Evolutionary conservation across 2,888 invertebrate genomes (phyloP).

Genomic region (Nomada ruficornis): DNA sequence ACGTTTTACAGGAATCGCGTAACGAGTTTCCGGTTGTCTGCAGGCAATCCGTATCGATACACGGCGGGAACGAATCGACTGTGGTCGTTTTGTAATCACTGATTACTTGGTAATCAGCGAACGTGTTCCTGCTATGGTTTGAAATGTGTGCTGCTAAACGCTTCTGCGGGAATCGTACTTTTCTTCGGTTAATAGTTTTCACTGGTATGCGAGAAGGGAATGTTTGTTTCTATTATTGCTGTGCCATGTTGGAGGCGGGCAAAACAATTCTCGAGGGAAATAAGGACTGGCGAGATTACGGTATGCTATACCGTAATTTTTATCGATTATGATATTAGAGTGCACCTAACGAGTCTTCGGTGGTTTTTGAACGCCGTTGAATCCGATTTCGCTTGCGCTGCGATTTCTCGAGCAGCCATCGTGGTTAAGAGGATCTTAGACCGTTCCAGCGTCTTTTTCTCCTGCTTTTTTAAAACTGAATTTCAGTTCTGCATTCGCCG

Average conservation of each 20-base stretch:
- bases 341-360: background rate
- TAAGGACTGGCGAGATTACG: background rate
- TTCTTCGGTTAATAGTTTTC: too few relatives aligned
- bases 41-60: too few relatives aligned
- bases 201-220: background rate
- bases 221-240: background rate
- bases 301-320: conserved; percentile 12
- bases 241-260: background rate
- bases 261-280: background rate
- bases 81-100: background rate
- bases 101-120: background rate
- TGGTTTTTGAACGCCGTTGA: conserved; percentile 15
- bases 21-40: background rate
- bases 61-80: background rate
- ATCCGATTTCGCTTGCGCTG: conserved; percentile 20
- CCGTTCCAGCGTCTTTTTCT: too few relatives aligned
- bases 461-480: too few relatives aligned
- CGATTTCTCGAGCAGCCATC: background rate
- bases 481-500: too few relatives aligned
- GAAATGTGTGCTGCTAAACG: background rate
- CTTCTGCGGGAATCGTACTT: background rate
- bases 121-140: background rate
- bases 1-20: background rate
- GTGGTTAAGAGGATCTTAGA: too few relatives aligned
- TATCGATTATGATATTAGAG: conserved; percentile 29